Base-by-base conservation (phyloP, 30 jellyfish, hydroid and myxozoan species). In the Catostylus mosaicus region DNA sequence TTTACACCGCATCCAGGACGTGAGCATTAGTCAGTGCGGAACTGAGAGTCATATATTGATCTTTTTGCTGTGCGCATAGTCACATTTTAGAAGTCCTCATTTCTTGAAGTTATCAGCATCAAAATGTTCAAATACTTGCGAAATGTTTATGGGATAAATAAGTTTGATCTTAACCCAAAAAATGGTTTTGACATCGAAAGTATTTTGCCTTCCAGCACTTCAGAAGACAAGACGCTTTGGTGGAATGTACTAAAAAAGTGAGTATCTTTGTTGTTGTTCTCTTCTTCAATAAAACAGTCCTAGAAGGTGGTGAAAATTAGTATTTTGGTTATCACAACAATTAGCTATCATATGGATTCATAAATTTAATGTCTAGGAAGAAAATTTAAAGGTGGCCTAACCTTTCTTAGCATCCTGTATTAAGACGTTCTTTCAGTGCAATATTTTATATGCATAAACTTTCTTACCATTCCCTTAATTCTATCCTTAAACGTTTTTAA, bases 141-240 rank as follows among this genome's bases (percentile, higher is more conserved):
- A 74, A 74, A 26, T 4, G 72, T 74, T 30, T 74, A 74, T 32
- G 85, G 74, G 1, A 30, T 38, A 0, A 57, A 56, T n/a, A 74
- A 52, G 62, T 30, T 74, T 54, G 74, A 51, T 32, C 51, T 51
- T n/a, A 52, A 51, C 62, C 63, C 59, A 19, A 48, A 50, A 48
- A 0, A 46, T 22, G 85, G 43, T 27, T 33, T 22, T 48, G 85
- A 52, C 32, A 29, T 50, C 23, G 75, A 27, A 7, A 34, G 18
- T 10, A 35, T 56, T 72, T 62, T 74, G 40, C 65, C 81, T 67
- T 78, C 63, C 38, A 87, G 96, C 75, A 48, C 96, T 0, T 45
- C 89, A 10, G 99, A 94, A 78, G 99, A 94, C 67, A 88, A 88
- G 62, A 81, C 87, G 11, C 83, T 94, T 52, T 94, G 99, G 99